Base-by-base conservation (phyloP, 2,797 vertebrate genomes). In the Sebastes minor region DNA sequence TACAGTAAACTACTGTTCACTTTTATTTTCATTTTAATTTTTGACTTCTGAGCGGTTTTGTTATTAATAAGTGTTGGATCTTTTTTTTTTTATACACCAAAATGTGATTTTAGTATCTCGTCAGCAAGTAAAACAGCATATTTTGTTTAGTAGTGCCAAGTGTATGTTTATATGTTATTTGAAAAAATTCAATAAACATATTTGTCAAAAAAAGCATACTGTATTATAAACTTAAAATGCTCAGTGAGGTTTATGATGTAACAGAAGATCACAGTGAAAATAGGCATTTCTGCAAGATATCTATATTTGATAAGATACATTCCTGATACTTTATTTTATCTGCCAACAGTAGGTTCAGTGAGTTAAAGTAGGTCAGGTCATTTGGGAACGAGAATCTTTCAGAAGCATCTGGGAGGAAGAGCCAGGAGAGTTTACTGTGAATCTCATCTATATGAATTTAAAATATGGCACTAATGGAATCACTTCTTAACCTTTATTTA, bases 341-440 rank as follows among this genome's bases (percentile, higher is more conserved):
- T 69, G 38, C 38, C 20, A 35, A 27, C 7, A 16, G 28, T 4
- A 9, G 32, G 38, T 42, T 64, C 28, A 60, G 27, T 20, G 2
- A 46, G 20, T 72, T 42, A 55, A 87, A 85, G 68, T 82, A 56
- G 79, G 77, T 69, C 82, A 30, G 30, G 64, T 70, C 76, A 63
- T 59, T 23, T 55, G 82, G 82, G 82, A 83, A 25, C 32, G 28
- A 65, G 11, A 57, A 56, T 74, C 22, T 53, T 60, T 64, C 2
- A 60, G 22, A 25, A 56, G 52, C 56, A 82, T 73, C 14, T 63
- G 49, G 18, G 67, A 49, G 52, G 70, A 64, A 42, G 60, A 65
- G 46, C 30, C 32, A 14, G 9, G 22, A 35, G 53, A 77, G 14
- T 76, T 67, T 23, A 65, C 52, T 13, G 49, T 60, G 32, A 55